Base-by-base conservation (phyloP, 1,140 invertebrate genomes). In the Babylonia areolata region DNA sequence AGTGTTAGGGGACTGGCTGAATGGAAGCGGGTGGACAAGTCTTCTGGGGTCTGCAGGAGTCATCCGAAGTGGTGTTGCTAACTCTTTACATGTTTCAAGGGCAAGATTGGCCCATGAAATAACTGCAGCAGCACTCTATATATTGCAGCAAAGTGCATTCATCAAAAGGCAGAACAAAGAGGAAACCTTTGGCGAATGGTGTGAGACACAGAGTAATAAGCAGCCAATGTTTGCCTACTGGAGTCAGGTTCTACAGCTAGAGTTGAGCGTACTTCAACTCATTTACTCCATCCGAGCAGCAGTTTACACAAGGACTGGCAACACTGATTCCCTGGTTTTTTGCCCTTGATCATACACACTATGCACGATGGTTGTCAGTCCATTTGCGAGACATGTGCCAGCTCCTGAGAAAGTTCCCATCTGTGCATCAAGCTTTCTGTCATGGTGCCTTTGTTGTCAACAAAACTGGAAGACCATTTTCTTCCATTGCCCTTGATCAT, bases 401-500 rank as follows among this genome's bases (percentile, higher is more conserved):
- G 12, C 69, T 86, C 28, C 9, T 40, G 23, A 37, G n/a, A 31
- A 84, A 20, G 23, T 15, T 28, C n/a, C 77, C 58, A 35, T 28
- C 40, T 40, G 33, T 64, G 6, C 33, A 20, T 20, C 12, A 80
- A 51, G 3, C 33, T 23, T 87, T 84, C 17, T 28, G 17, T 78
- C 17, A 2, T 42, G 79, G 40, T 69, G 17, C 20, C 3, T 64
- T 51, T 28, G 39, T 64, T 2, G 33, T 87, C 31, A 23, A 79
- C 28, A 86, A 88, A 51, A 84, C 81, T n/a, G n/a, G 33, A 3
- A 84, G 51, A 28, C 40, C 64, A 42, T 88, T 83, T 42, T 90
- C 90, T 51, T 58, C 79, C 28, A 90, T 92, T 2, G 69, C 86
- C 2, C 84, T 92, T 71, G 91, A 92, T 54, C 91, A 92, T 51